phyloP scores from a whole-genome alignment of 1,140 invertebrate species.

The Rhopalosiphum padi region DNA sequence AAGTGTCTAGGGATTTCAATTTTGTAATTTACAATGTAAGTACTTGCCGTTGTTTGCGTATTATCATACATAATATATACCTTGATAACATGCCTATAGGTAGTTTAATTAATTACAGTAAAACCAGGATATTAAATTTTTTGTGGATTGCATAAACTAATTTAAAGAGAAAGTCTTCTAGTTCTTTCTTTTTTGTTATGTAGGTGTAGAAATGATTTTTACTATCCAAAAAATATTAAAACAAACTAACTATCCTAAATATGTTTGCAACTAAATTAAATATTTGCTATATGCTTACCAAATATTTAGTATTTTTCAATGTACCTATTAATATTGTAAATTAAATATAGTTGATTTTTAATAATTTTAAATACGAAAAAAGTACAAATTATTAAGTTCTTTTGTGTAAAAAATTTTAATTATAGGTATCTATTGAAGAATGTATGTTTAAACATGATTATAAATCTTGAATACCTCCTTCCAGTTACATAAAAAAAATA shows the following conservation, averaged over 20 bases:
- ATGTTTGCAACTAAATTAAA: too few relatives aligned
- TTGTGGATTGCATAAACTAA: neutral
- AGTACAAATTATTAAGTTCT: neutral
- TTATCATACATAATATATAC: neutral
- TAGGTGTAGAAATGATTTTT: constrained; percentile 4
- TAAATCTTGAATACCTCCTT: neutral
- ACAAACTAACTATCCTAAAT: too few relatives aligned
- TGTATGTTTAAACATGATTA: neutral
- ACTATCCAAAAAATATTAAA: neutral
- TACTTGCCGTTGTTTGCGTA: neutral
- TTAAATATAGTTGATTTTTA: neutral
- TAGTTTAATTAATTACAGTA: neutral
- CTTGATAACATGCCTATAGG: neutral
- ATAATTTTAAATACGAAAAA: neutral
- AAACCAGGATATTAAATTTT: neutral
- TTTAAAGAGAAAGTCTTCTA: constrained; percentile 28
- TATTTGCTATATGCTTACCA: too few relatives aligned
- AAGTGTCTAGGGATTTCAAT: neutral
- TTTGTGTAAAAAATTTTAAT: too few relatives aligned
- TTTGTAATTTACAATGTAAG: neutral
- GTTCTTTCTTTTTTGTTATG: neutral
- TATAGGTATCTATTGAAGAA: neutral
- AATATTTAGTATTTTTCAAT: too few relatives aligned
- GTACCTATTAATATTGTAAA: too few relatives aligned
- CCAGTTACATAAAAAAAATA: too few relatives aligned